Percentiles rank a stretch among this genome's conserved stretches.
Conservation (phyloP, 2,113 vertebrate species). For the Crotalus horridus region DNA sequence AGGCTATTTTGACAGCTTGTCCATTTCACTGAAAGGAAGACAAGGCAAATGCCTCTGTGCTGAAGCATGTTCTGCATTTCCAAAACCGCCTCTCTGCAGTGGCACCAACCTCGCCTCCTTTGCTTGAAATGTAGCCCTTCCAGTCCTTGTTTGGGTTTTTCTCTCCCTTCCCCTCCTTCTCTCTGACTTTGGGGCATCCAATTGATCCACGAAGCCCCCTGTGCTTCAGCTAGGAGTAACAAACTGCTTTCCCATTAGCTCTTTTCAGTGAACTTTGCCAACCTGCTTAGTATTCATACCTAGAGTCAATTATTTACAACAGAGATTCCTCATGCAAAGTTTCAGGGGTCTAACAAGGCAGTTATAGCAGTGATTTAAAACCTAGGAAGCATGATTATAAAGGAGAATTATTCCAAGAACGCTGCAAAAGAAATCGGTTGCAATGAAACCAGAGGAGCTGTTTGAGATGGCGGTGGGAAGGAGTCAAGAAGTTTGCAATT, state of each 20-base stretch:
- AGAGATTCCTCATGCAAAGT: constrained; percentile 54
- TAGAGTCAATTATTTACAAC: constrained; percentile 50
- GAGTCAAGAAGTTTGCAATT: constrained; percentile 29
- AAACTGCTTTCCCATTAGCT: neutral
- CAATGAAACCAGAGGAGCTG: constrained; percentile 38
- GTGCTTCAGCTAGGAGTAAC: neutral
- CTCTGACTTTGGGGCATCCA: neutral
- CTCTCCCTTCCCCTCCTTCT: neutral
- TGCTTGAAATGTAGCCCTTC: neutral
- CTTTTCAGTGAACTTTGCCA: neutral
- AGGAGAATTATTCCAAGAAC: constrained; percentile 45
- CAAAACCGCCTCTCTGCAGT: neutral
- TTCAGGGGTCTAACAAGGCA: constrained; percentile 57
- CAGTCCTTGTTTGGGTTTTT: neutral
- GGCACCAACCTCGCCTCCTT: neutral
- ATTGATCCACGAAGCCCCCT: neutral
- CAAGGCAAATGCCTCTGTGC: neutral
- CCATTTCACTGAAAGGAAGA: too few species aligned
- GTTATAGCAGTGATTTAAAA: constrained; percentile 64
- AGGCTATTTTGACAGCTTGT: too few species aligned
- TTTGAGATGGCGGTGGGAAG: neutral
- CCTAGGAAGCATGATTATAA: constrained; percentile 59
- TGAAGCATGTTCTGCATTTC: neutral
- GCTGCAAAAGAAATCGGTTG: neutral
- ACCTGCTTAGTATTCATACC: constrained; percentile 36